Evolutionary conservation across 2,888 invertebrate species (phyloP).

Genomic region (Yponomeuta cagnagella): DNA sequence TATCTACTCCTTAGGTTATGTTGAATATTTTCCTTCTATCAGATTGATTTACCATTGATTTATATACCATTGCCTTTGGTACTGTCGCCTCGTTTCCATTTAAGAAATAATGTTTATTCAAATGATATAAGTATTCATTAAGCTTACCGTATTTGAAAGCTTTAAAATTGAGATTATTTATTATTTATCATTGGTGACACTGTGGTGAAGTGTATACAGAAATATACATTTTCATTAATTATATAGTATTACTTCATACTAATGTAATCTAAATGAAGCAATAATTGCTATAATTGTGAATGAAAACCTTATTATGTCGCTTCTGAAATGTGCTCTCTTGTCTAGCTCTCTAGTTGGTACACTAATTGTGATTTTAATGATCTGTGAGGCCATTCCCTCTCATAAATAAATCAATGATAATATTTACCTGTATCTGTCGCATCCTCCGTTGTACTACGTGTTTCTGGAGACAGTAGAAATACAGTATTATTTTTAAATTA

Average conservation of each 20-base stretch:
- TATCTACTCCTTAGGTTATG: not conserved
- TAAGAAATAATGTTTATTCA: not conserved
- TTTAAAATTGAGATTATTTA: conserved; percentile 74
- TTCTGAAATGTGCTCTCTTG: conserved; percentile 32
- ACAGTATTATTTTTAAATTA: conserved; percentile 71
- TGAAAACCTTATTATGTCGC: not conserved
- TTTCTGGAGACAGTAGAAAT: conserved; percentile 63
- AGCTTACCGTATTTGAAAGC: conserved; percentile 62
- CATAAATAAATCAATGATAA: not conserved
- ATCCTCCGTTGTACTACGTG: conserved; percentile 33
- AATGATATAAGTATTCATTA: conserved; percentile 33
- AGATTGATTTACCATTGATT: too few relatives aligned
- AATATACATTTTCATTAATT: not conserved
- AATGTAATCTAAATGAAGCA: not conserved
- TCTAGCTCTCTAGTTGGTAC: conserved; percentile 44
- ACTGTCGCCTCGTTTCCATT: not conserved
- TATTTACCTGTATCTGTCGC: too few relatives aligned
- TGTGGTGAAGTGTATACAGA: conserved; percentile 18
- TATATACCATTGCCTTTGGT: not conserved
- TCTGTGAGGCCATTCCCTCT: not conserved
- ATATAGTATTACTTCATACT: conserved; percentile 8
- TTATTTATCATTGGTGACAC: conserved; percentile 53
- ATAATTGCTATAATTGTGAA: not conserved
- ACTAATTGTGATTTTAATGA: not conserved
- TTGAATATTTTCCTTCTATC: not conserved